These are phyloP conservation scores for Epizoanthus illoricatus DNA, from an alignment of 92 coral and sea anemone species.

Conservation along the genomic window DNA sequence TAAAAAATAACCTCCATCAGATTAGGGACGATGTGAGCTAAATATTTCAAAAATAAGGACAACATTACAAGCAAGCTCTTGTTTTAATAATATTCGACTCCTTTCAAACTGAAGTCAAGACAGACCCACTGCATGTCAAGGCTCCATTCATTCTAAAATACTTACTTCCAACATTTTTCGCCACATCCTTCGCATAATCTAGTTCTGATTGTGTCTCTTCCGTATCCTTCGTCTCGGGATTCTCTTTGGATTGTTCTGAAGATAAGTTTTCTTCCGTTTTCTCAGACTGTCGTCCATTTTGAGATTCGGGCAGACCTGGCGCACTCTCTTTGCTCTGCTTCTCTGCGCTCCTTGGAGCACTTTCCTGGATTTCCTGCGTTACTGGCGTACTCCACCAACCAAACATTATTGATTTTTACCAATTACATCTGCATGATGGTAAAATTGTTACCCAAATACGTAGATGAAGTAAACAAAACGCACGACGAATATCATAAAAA, in stretches of 20 bases:
- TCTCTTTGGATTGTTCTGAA: neutral
- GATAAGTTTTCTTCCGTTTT: neutral
- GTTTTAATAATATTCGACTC: too few species aligned
- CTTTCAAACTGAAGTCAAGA: neutral
- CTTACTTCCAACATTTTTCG: conserved; percentile 98
- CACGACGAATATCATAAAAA: too few species aligned
- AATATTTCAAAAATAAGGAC: neutral
- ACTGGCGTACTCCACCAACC: conserved; percentile 37
- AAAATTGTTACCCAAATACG: neutral
- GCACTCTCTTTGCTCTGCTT: neutral
- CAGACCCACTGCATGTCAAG: neutral
- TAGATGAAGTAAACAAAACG: neutral
- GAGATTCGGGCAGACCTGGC: neutral
- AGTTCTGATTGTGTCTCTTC: conserved; percentile 57
- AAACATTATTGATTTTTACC: conserved; percentile 19
- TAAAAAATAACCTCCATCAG: too few species aligned
- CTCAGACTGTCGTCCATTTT: conserved; percentile 21
- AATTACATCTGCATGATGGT: conserved; percentile 17
- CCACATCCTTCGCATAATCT: conserved; percentile 90
- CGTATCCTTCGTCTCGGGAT: conserved; percentile 1
- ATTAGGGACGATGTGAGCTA: neutral
- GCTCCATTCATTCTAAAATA: neutral
- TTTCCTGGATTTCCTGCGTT: neutral
- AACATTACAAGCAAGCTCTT: neutral
- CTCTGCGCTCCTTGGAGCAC: neutral